Evolutionary conservation across 2,888 invertebrate species (phyloP).

Genomic region (Drosophila kanekoi): DNA sequence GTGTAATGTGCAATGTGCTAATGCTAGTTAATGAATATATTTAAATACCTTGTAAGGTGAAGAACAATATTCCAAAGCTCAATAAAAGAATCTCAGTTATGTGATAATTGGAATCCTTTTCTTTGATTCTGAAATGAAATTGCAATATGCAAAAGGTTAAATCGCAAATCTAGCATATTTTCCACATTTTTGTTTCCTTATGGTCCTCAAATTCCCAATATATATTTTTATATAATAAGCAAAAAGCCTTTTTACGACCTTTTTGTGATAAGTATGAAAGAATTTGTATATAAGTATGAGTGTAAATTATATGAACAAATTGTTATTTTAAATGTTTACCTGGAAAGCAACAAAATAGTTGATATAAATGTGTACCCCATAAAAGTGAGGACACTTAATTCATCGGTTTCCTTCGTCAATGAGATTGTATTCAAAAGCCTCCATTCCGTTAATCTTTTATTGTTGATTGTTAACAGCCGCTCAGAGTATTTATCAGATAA

Average conservation of each 20-base stretch:
- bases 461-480: constrained; percentile 51
- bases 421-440: constrained; percentile 61
- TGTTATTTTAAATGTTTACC: constrained; percentile 26
- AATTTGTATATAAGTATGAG: not conserved
- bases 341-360: constrained; percentile 54
- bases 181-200: too few species aligned
- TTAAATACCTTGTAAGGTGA: constrained; percentile 54
- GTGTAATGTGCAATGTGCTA: too few species aligned
- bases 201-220: too few species aligned
- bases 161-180: too few species aligned
- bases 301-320: too few species aligned
- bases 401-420: constrained; percentile 62
- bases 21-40: not conserved
- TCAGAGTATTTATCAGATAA: constrained; percentile 67
- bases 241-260: too few species aligned
- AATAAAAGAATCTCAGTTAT: constrained; percentile 51
- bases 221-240: not conserved
- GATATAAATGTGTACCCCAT: constrained; percentile 64
- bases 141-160: not conserved
- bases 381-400: constrained; percentile 56
- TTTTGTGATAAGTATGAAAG: too few species aligned
- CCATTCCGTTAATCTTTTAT: constrained; percentile 59
- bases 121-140: constrained; percentile 40
- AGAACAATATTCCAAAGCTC: constrained; percentile 62
- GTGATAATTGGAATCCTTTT: constrained; percentile 50